Percentiles rank a stretch among this genome's conserved stretches.
Evolutionary conservation across 2,113 vertebrate species (phyloP).

Genomic region (Pampusana beccarii): DNA sequence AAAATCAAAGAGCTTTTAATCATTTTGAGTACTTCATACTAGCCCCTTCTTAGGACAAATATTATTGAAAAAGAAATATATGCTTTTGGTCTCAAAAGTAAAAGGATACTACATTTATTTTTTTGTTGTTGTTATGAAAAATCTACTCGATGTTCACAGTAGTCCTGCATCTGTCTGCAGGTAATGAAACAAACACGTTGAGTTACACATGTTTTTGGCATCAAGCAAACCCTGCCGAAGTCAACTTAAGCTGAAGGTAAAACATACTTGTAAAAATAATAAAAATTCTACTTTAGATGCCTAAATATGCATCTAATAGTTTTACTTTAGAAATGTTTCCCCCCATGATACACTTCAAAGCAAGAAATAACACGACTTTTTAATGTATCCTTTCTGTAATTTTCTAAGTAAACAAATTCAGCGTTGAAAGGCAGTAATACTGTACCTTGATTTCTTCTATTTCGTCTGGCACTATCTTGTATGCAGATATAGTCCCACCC

Average conservation of each 20-base stretch:
- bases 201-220: neutral
- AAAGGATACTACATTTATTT: neutral
- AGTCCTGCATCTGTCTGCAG: neutral
- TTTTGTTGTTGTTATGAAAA: neutral
- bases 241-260: neutral
- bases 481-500: constrained; percentile 96
- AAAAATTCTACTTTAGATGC: neutral
- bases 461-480: constrained; percentile 99
- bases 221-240: neutral
- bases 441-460: constrained; percentile 99
- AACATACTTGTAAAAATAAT: neutral
- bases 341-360: neutral
- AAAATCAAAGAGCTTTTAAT: neutral
- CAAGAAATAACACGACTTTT: neutral
- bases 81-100: neutral
- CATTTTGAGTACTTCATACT: neutral
- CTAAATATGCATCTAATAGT: neutral
- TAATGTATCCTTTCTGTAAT: neutral
- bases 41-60: neutral
- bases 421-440: constrained; percentile 63
- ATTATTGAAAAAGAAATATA: neutral
- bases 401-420: neutral
- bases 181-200: neutral
- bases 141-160: neutral
- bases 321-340: neutral